phyloP scores from a whole-genome alignment of 2,888 invertebrate genomes.

The Cantharis rustica region DNA sequence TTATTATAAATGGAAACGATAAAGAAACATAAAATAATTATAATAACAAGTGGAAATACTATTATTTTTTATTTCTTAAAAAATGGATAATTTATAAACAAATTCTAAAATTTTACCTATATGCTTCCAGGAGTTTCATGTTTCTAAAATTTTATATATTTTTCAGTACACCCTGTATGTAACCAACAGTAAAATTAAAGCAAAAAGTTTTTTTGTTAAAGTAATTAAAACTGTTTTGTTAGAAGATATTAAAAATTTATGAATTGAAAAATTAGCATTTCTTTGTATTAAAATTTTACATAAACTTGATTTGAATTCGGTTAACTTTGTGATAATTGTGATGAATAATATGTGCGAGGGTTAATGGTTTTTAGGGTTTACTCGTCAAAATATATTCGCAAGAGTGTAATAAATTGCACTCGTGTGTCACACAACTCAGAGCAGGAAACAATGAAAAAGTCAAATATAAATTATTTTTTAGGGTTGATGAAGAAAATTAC shows the following conservation, averaged over 20 bases:
- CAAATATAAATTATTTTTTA: constrained; percentile 9
- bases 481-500: not conserved
- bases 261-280: not conserved
- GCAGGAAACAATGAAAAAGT: constrained; percentile 12
- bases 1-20: too few species aligned
- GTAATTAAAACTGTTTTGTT: not conserved
- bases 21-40: too few species aligned
- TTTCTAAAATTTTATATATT: too few species aligned
- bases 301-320: not conserved
- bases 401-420: constrained; percentile 12
- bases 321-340: not conserved
- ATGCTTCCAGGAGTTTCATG: too few species aligned
- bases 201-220: too few species aligned
- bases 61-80: too few species aligned
- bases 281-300: not conserved
- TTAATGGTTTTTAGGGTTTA: constrained; percentile 1
- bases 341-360: not conserved
- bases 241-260: not conserved
- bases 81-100: too few species aligned
- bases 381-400: constrained; percentile 1
- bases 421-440: constrained; percentile 8
- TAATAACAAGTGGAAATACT: too few species aligned
- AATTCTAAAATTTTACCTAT: too few species aligned
- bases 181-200: too few species aligned
- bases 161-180: too few species aligned